A percentile compares a stretch with the other conserved stretches of the same genome.
These are phyloP conservation scores for Onychomys arenicola DNA, from an alignment of 2,797 vertebrate genomes.

Conservation along the genomic window DNA sequence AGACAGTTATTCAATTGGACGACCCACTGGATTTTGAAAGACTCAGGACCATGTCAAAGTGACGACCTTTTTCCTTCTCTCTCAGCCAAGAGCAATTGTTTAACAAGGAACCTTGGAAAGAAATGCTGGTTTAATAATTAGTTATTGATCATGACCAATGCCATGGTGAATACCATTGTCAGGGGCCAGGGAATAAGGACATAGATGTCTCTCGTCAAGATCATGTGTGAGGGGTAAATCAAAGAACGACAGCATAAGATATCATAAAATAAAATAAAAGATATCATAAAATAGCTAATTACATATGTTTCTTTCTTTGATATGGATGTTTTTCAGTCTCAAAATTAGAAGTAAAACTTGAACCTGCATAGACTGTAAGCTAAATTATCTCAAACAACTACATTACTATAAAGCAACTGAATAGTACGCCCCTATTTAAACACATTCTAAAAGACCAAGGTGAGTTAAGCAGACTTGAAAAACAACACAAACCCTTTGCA, in stretches of 20 bases:
- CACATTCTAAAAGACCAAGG: conserved; percentile 16
- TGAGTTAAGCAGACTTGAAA: conserved; percentile 47
- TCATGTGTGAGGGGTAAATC: conserved; percentile 74
- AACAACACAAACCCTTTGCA: conserved; percentile 67
- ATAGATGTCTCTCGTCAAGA: conserved; percentile 92
- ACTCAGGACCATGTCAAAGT: conserved; percentile 92
- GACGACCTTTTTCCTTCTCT: conserved; percentile 90
- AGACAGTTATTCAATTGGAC: conserved; percentile 96
- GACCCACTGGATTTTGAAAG: conserved; percentile 95
- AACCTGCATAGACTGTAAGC: conserved; percentile 65
- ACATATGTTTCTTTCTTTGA: background rate
- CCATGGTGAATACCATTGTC: conserved; percentile 90
- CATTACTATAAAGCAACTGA: conserved; percentile 54
- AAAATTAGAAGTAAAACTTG: conserved; percentile 79
- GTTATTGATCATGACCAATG: conserved; percentile 99
- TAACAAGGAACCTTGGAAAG: conserved; percentile 93
- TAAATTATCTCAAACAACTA: conserved; percentile 65
- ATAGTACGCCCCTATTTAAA: background rate
- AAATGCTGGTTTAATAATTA: conserved; percentile 98
- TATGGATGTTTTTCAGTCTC: background rate
- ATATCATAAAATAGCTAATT: conserved; percentile 60
- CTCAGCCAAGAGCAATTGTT: conserved; percentile 96
- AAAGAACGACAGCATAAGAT: conserved; percentile 25
- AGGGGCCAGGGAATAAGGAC: conserved; percentile 94
- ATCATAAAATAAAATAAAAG: background rate